phyloP scores from a whole-genome alignment of 2,113 vertebrate species.

The Sprattus sprattus region DNA sequence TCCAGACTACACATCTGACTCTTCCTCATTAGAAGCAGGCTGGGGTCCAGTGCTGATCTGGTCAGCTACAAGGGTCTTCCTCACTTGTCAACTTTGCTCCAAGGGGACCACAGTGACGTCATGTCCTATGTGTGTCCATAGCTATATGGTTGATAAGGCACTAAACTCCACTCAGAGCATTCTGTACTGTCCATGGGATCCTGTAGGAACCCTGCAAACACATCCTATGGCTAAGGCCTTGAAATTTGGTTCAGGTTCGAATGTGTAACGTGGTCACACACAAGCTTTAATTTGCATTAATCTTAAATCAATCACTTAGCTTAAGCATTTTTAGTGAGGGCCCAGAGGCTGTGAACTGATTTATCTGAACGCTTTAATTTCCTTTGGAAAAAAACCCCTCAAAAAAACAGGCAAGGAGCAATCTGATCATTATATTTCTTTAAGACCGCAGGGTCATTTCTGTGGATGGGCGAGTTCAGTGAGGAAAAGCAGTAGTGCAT shows the following conservation, averaged over 20 bases:
- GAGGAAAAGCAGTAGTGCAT: neutral
- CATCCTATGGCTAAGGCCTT: neutral
- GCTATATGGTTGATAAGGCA: no score
- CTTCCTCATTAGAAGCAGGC: neutral
- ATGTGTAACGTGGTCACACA: neutral
- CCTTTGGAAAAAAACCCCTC: neutral
- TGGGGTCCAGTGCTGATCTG: neutral
- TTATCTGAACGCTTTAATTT: neutral
- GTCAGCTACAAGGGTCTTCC: neutral
- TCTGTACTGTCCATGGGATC: neutral
- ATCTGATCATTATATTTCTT: neutral
- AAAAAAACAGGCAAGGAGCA: neutral
- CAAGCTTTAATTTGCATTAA: neutral
- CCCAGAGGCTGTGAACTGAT: neutral
- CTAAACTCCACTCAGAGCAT: neutral
- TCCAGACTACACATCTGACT: neutral
- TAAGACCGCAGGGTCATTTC: neutral
- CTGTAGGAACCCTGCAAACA: neutral
- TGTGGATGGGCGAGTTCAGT: neutral
- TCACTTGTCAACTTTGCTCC: neutral
- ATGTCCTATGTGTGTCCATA: no score
- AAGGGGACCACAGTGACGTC: neutral
- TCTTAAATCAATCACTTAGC: neutral
- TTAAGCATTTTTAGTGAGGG: neutral
- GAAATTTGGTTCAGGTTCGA: neutral